Evolutionary conservation across 1,140 invertebrate genomes (phyloP).

Genomic region (Ceratina japonica): DNA sequence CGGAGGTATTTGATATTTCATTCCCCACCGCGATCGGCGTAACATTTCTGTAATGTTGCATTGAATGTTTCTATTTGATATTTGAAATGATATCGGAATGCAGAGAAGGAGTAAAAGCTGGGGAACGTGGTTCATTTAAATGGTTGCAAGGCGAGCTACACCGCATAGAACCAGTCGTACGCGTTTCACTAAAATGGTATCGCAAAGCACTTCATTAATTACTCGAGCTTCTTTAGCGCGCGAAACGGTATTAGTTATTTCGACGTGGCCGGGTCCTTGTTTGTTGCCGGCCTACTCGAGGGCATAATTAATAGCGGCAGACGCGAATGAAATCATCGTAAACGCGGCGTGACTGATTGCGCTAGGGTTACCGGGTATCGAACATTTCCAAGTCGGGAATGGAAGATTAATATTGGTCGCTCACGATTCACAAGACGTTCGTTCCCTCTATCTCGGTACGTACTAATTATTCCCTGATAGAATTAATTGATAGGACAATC

Average conservation of each 20-base stretch:
- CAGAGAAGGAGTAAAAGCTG: not conserved
- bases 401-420: constrained; percentile 55
- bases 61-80: too few species aligned
- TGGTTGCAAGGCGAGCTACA: not conserved
- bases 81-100: not conserved
- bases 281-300: constrained; percentile 46
- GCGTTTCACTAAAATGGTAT: constrained; percentile 53
- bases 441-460: not conserved
- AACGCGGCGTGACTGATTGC: constrained; percentile 62
- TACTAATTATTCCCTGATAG: constrained; percentile 35
- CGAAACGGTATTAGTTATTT: constrained; percentile 59
- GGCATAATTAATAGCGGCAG: constrained; percentile 60
- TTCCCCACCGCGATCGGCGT: too few species aligned
- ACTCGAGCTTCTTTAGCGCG: constrained; percentile 40
- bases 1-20: not conserved
- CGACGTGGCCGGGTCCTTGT: constrained; percentile 52
- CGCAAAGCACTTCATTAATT: constrained; percentile 47
- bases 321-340: constrained; percentile 66
- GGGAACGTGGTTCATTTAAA: constrained; percentile 4
- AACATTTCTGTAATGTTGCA: too few species aligned
- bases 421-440: constrained; percentile 35
- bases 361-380: constrained; percentile 59
- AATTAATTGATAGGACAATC: constrained; percentile 15
- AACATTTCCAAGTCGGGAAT: constrained; percentile 36
- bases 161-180: constrained; percentile 44